Evolutionary conservation across 2,888 invertebrate genomes (phyloP).

Genomic region (Itoplectis maculator): DNA sequence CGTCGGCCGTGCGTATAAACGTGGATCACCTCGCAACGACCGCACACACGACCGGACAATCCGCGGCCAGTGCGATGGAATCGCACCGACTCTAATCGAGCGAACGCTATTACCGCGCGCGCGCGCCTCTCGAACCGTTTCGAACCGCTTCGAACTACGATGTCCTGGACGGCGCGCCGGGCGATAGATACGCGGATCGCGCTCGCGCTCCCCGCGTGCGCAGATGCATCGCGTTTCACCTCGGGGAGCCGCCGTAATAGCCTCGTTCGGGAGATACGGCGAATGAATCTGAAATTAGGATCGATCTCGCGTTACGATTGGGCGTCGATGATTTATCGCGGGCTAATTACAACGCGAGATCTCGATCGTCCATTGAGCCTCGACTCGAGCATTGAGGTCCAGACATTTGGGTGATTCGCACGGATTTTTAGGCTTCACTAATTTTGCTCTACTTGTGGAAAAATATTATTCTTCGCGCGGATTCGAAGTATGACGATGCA

Average conservation of each 20-base stretch:
- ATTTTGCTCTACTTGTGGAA: too few relatives aligned
- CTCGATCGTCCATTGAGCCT: background rate
- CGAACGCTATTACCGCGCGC: slow-evolving; percentile 48
- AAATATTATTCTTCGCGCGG: background rate
- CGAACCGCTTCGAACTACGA: slow-evolving; percentile 46
- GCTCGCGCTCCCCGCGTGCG: background rate
- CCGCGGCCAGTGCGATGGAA: slow-evolving; percentile 20
- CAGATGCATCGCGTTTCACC: slow-evolving; percentile 24
- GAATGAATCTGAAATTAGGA: slow-evolving; percentile 65
- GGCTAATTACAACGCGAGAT: slow-evolving; percentile 35
- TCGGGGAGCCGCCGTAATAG: slow-evolving; percentile 32
- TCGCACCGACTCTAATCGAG: slow-evolving; percentile 57
- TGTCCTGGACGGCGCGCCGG: background rate
- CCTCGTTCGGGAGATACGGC: slow-evolving; percentile 41
- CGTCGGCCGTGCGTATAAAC: slow-evolving; percentile 52
- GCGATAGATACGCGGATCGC: background rate
- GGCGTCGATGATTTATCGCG: slow-evolving; percentile 39
- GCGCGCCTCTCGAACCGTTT: too few relatives aligned
- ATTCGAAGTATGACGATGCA: background rate
- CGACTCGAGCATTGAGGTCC: too few relatives aligned
- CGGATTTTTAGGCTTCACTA: background rate
- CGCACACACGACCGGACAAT: slow-evolving; percentile 51
- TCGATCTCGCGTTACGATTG: slow-evolving; percentile 59
- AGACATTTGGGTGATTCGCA: too few relatives aligned
- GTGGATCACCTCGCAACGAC: slow-evolving; percentile 62